Conservation (phyloP, 2,888 invertebrate genomes). For the Drosophila melanosoma region DNA sequence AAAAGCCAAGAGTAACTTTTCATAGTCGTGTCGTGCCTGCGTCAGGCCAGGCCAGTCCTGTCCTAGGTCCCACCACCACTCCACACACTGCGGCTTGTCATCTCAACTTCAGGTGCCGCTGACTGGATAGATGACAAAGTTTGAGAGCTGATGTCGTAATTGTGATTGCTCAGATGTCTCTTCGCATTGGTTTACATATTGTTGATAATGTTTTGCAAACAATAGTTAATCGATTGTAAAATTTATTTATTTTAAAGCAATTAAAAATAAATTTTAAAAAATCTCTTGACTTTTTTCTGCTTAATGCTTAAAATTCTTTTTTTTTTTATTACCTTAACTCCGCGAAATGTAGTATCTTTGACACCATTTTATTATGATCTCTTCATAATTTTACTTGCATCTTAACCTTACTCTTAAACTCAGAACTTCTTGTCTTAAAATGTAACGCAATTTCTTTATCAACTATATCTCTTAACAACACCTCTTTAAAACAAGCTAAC, state of each 20-base stretch:
- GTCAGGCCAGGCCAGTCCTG: conserved; percentile 24
- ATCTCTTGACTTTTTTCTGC: not conserved
- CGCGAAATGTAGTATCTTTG: not conserved
- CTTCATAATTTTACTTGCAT: conserved; percentile 33
- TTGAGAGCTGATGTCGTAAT: conserved; percentile 38
- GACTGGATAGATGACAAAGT: conserved; percentile 39
- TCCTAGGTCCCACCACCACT: conserved; percentile 4
- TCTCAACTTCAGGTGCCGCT: conserved; percentile 56
- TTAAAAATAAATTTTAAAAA: not conserved
- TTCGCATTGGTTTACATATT: not conserved
- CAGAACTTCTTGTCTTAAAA: conserved; percentile 9
- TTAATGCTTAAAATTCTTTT: not conserved
- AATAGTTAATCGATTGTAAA: conserved; percentile 34
- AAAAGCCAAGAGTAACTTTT: conserved; percentile 59
- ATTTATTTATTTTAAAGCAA: not conserved
- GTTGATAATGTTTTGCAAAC: conserved; percentile 19
- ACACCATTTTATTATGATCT: not conserved
- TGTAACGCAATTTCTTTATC: conserved; percentile 32
- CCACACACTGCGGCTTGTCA: conserved; percentile 16
- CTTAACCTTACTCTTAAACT: conserved; percentile 13
- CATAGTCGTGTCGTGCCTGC: conserved; percentile 47
- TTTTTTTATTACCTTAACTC: not conserved
- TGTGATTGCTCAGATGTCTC: conserved; percentile 38
- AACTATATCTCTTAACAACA: conserved; percentile 23
- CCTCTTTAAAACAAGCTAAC: conserved; percentile 50